Evolutionary conservation across 2,888 invertebrate genomes (phyloP), one percentile per base, ranked within the genome.

Genomic region (Ormyrus thymus): DNA sequence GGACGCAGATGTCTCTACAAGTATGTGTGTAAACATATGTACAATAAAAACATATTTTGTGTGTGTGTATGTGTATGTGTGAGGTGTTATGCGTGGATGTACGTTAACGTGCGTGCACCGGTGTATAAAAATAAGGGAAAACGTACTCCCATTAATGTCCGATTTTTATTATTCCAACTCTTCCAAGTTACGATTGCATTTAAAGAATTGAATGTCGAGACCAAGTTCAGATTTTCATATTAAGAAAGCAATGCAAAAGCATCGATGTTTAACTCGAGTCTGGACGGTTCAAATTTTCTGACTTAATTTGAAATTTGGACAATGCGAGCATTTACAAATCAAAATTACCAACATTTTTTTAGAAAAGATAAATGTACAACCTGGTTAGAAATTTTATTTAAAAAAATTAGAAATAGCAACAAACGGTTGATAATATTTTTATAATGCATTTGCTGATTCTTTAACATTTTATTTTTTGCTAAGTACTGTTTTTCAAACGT

Each of bases 221-320:
- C 72, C 78, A 73, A 76, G 73, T 55, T 64, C 72, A 59, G 50
- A n/a, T 73, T 51, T 59, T 15, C 29, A 50, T 68, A 53, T 73
- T 15, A 55, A 65, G 65, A 73, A 80, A 81, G 78, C 73, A 66
- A 73, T 81, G 76, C 73, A 81, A 81, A 81, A 81, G 73, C 81
- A 70, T 78, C 68, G 59, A 56, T n/a, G 69, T 62, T 48, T 9
- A 6, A 73, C 78, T 78, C 81, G 73, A 76, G 70, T 79, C 78
- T 56, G 56, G 70, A 81, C 78, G 65, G 58, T 64, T 73, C 46
- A 73, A 70, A 43, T 77, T 50, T 68, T 45, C 61, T 74, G 66
- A 11, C 50, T 74, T 8, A 51, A 29, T 58, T 29, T 29, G 29
- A 29, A 4, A 29, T 29, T 29, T 65, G 70, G 61, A 77, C 53